Conservation (phyloP, 2,113 vertebrate genomes). For the Epinephelus moara region DNA sequence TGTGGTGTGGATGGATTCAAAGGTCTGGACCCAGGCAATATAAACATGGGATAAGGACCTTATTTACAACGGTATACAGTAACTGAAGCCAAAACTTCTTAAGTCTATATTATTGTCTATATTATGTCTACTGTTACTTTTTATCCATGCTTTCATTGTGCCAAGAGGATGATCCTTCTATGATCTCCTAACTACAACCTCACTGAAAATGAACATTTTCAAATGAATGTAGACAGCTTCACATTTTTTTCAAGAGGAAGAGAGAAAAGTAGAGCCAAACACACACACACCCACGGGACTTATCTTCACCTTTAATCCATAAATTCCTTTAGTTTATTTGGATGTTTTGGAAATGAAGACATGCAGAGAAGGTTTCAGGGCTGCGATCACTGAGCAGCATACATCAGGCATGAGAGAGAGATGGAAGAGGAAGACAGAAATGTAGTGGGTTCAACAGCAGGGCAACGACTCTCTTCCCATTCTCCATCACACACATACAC, state of each 20-base stretch:
- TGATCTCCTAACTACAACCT: too few relatives aligned
- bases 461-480: conserved; percentile 69
- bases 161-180: too few relatives aligned
- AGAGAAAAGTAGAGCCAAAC: background rate
- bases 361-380: conserved; percentile 23
- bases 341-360: conserved; percentile 41
- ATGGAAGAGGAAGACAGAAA: conserved; percentile 55
- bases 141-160: too few relatives aligned
- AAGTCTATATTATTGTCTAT: too few relatives aligned
- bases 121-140: too few relatives aligned
- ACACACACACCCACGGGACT: background rate
- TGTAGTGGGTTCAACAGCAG: conserved; percentile 73
- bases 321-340: conserved; percentile 41
- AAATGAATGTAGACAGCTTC: background rate
- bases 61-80: too few relatives aligned
- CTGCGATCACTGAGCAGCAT: conserved; percentile 12
- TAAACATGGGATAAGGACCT: too few relatives aligned
- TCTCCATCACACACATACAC: conserved; percentile 69
- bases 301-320: conserved; percentile 24
- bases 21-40: too few relatives aligned
- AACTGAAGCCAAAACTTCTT: too few relatives aligned
- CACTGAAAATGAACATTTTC: conserved; percentile 6
- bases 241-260: background rate
- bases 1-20: too few relatives aligned
- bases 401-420: conserved; percentile 46